Evolutionary conservation across 2,797 vertebrate genomes (phyloP), one percentile per base, ranked within the genome.

Genomic region (Chrosomus eos): DNA sequence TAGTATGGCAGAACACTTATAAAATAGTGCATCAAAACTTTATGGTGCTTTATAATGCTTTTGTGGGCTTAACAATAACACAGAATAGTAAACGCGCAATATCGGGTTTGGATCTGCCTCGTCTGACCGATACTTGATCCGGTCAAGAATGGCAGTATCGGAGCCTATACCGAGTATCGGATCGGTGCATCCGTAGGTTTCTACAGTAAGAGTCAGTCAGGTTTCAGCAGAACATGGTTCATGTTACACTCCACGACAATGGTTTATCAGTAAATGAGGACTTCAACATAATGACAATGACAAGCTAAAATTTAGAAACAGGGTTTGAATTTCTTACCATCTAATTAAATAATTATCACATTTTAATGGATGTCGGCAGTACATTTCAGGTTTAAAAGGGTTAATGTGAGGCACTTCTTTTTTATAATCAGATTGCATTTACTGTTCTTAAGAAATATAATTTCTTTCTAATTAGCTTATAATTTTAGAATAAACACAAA

Each of bases 401-500:
- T 19, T 51, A 18, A 48, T 51, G 33, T 33, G 23, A 55, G 48
- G 9, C 43, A 51, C 45, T 13, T 7, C 0, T 26, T 45, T 73
- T 72, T 45, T 73, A 51, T 73, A 31, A 28, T 45, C 10, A 18
- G 13, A 75, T 36, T 55, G 28, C 3, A 36, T 3, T 36, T n/a
- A 8, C 3, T 36, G 3, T 75, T 55, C 28, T 74, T 21, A 53
- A 36, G 11, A 75, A 75, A 55, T 36, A 7, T 36, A 9, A 9
- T 18, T 75, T 36, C 19, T 75, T 36, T 36, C 40, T 74, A 64
- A 73, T 82, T n/a, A 7, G 1, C 55, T 64, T 36, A 33, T 36
- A 33, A 19, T 62, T 82, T 26, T 33, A 28, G 33, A 83, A 58
- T 68, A 33, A 83, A 75, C 4, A 45, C 36, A 58, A 78, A 70